Conservation (phyloP, 2,113 vertebrate species). For the Lontra canadensis region DNA sequence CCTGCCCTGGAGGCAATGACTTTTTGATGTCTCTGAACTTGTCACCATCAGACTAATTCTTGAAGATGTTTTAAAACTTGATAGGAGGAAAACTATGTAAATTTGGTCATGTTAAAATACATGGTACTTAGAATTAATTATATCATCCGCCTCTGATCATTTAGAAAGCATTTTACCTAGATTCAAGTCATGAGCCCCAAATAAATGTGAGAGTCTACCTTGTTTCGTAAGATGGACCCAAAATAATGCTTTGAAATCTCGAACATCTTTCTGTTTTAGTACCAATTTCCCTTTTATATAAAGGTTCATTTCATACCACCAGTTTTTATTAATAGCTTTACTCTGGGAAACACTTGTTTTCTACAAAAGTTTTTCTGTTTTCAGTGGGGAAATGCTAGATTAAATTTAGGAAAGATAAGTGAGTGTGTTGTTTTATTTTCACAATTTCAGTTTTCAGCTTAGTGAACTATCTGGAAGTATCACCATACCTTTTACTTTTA, state of each 20-base stretch:
- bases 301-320: not conserved
- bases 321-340: conserved; percentile 39
- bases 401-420: conserved; percentile 47
- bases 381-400: not conserved
- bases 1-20: not conserved
- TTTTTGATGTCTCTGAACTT: conserved; percentile 31
- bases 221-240: not conserved
- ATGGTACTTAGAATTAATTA: conserved; percentile 5
- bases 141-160: conserved; percentile 3
- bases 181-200: not conserved
- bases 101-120: conserved; percentile 31
- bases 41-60: not conserved
- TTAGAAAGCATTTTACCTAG: conserved; percentile 45
- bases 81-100: not conserved
- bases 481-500: conserved; percentile 6
- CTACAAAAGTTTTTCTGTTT: conserved; percentile 37
- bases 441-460: conserved; percentile 32
- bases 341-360: not conserved
- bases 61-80: conserved; percentile 27
- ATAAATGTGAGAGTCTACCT: conserved; percentile 4
- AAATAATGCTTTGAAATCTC: conserved; percentile 48
- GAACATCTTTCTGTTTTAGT: not conserved
- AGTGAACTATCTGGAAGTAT: not conserved
- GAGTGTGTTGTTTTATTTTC: conserved; percentile 14
- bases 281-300: conserved; percentile 23